Percentiles rank a stretch among this genome's conserved stretches.
Conservation (phyloP, 2,888 invertebrate genomes). For the Cyclophora albipunctata region DNA sequence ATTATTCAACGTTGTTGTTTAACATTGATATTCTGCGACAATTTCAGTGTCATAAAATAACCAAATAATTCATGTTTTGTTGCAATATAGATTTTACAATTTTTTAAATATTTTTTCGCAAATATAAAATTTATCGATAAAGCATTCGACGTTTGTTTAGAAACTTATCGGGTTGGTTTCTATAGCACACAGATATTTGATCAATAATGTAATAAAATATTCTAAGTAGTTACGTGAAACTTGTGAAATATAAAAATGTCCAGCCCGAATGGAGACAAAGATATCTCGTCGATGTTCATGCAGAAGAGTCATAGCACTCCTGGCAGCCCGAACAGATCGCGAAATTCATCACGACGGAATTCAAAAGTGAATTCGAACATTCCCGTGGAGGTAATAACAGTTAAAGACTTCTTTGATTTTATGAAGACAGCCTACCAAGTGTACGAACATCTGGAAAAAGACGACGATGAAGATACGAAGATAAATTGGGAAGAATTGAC, state of each 20-base stretch:
- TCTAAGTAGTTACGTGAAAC: conserved; percentile 9
- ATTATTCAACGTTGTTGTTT: too few relatives aligned
- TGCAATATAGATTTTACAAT: too few relatives aligned
- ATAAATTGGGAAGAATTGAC: conserved; percentile 72
- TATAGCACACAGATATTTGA: conserved; percentile 35
- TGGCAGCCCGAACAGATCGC: conserved; percentile 39
- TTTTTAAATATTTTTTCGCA: conserved; percentile 5
- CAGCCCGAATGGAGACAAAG: conserved; percentile 47
- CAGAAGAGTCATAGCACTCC: conserved; percentile 38
- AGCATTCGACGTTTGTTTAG: neutral
- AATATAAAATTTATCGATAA: too few relatives aligned
- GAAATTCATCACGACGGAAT: conserved; percentile 37
- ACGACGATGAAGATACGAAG: conserved; percentile 56
- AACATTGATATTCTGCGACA: too few relatives aligned
- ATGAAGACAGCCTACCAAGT: conserved; percentile 84
- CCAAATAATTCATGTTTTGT: too few relatives aligned
- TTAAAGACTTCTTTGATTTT: conserved; percentile 82
- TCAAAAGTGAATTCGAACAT: conserved; percentile 31
- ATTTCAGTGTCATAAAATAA: too few relatives aligned
- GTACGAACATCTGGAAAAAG: conserved; percentile 62
- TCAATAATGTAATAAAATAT: conserved; percentile 32
- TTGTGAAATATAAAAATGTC: conserved; percentile 39
- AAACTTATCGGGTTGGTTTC: conserved; percentile 14
- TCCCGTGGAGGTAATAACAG: conserved; percentile 77
- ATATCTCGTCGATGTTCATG: conserved; percentile 58